Percentiles rank a stretch among this genome's conserved stretches.
Conservation (phyloP, 64 coral and sea anemone species). For the Pocillopora damicornis region DNA sequence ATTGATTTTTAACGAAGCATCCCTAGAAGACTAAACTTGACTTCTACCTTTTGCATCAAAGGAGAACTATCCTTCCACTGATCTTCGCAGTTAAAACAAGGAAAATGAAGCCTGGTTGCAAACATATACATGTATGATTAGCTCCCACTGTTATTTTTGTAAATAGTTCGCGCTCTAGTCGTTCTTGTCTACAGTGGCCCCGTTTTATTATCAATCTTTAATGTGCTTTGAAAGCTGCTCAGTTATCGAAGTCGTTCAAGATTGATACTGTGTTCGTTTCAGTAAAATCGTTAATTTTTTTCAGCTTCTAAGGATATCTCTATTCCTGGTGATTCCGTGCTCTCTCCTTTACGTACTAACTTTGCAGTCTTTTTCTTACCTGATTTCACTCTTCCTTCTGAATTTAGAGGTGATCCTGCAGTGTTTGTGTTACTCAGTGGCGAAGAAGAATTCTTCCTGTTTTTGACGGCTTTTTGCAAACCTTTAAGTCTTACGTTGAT, state of each 20-base stretch:
- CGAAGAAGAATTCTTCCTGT: slow-evolving; percentile 28
- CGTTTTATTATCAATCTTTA: not conserved
- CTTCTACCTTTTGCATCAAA: too few relatives aligned
- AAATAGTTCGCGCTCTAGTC: not conserved
- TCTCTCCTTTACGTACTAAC: slow-evolving; percentile 15
- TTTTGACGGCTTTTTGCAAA: slow-evolving; percentile 36
- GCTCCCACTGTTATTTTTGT: too few relatives aligned
- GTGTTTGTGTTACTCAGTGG: not conserved
- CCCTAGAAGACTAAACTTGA: too few relatives aligned
- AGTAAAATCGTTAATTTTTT: not conserved
- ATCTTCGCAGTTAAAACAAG: too few relatives aligned
- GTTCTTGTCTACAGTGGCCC: not conserved
- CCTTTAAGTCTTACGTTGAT: slow-evolving; percentile 35
- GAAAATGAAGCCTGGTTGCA: too few relatives aligned
- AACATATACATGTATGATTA: not conserved
- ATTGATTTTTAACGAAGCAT: too few relatives aligned
- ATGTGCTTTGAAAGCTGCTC: not conserved
- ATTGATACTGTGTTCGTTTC: not conserved
- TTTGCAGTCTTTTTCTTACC: not conserved
- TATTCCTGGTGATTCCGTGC: not conserved
- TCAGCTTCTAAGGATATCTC: not conserved
- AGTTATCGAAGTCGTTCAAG: not conserved
- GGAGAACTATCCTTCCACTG: too few relatives aligned
- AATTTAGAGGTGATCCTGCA: not conserved
- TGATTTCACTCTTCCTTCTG: not conserved